Conservation (phyloP, 2,113 vertebrate genomes). For the Percopsis transmontana region DNA sequence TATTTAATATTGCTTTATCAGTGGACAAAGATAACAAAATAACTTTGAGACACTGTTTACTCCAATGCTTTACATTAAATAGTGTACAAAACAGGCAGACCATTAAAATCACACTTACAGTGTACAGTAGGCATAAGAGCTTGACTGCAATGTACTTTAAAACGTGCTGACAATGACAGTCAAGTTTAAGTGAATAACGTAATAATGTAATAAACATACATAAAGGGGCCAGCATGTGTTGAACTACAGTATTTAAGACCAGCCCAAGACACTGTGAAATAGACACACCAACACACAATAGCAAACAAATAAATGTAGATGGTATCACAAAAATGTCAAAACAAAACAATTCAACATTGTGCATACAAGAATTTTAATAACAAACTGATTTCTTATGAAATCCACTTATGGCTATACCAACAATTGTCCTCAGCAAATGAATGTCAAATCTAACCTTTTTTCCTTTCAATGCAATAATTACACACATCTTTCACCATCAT, state of each 20-base stretch:
- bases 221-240: background rate
- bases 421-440: no score
- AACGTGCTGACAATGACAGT: background rate
- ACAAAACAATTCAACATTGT: background rate
- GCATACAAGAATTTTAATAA: background rate
- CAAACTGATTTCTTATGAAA: background rate
- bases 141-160: conserved; percentile 2
- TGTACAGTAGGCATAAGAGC: background rate
- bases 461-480: background rate
- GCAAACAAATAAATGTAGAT: background rate
- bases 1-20: no score
- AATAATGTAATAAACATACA: conserved; percentile 1
- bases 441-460: background rate
- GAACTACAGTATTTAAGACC: no score
- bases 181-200: background rate
- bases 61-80: no score
- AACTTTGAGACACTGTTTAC: no score
- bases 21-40: no score
- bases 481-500: no score
- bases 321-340: background rate
- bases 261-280: background rate
- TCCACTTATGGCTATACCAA: background rate
- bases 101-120: background rate
- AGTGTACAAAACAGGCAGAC: no score
- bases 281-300: background rate